phyloP scores from a whole-genome alignment of 2,888 invertebrate species.

The Sarcophaga carnaria region DNA sequence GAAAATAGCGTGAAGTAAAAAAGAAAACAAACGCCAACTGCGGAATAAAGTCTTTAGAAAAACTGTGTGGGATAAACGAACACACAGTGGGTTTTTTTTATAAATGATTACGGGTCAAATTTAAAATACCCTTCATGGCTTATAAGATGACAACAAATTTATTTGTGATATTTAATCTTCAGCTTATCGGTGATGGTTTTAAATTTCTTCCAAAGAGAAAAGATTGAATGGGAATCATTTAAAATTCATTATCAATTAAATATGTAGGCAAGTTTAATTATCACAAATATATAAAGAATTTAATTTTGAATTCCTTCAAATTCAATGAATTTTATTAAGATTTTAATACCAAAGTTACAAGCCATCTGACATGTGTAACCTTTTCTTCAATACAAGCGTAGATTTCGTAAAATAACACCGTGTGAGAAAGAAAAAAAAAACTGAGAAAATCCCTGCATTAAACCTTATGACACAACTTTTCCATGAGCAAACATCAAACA shows the following conservation, averaged over 20 bases:
- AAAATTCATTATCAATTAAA: too few relatives aligned
- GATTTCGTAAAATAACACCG: conserved; percentile 1
- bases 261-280: too few relatives aligned
- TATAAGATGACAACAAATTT: background rate
- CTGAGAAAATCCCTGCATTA: conserved; percentile 40
- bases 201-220: too few relatives aligned
- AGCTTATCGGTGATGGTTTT: background rate
- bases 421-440: conserved; percentile 21
- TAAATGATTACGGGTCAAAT: background rate
- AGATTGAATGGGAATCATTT: background rate
- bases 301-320: too few relatives aligned
- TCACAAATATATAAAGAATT: too few relatives aligned
- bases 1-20: too few relatives aligned
- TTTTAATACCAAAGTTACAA: too few relatives aligned
- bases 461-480: conserved; percentile 42
- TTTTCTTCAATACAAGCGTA: too few relatives aligned
- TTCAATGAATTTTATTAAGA: too few relatives aligned
- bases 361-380: too few relatives aligned
- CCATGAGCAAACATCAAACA: conserved; percentile 2
- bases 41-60: background rate
- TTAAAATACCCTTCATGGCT: conserved; percentile 24
- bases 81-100: background rate
- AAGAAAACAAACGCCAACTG: background rate
- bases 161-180: background rate
- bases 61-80: background rate